Evolutionary conservation across 1,140 invertebrate species (phyloP), one percentile per base, ranked within the genome.

Genomic region (Aphaenogaster rudis): DNA sequence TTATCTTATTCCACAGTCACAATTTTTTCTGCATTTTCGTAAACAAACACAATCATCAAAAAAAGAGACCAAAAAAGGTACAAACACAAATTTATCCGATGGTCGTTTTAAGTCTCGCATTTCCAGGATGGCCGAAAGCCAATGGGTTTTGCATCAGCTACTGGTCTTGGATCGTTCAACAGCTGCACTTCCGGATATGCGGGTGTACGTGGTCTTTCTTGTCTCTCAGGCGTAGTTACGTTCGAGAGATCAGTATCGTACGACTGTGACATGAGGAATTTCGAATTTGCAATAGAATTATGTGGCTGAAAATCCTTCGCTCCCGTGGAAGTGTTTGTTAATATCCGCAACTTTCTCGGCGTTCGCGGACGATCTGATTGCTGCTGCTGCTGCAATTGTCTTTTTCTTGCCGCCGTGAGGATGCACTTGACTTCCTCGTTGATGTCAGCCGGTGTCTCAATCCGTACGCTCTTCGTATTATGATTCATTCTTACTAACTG

Each of bases 401-500:
- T 88, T 36, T 39, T 88, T 4, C 42, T 72, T 5, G 2, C 11
- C 6, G 80, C 36, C 0, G 50, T 57, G 2, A 90, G 4, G 2
- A 91, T 76, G 33, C 81, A 90, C 9, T 92, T 91, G 5, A 95
- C 91, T 72, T 95, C 94, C 15, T 93, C 91, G 48, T 93, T 93
- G 64, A 95, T 92, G 66, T 95, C 90, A 33, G 8, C 7, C 0
- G 94, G 94, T 0, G 94, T 95, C 80, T 92, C 93, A 54, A 95
- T 80, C 48, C 80, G 88, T 5, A 92, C 93, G 81, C 88, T 94
- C 45, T 94, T 93, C 85, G 90, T 93, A 21, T 95, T 94, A 1
- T 91, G 69, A 50, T 92, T 91, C 90, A 93, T 93, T n/a, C 94
- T 85, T 7, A 94, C 91, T 36, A 94, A n/a, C 93, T 94, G 11